Percentiles rank a stretch among this genome's conserved stretches.
These are phyloP conservation scores for Hipposideros armiger DNA, from an alignment of 2,113 vertebrate genomes.

Conservation along the genomic window DNA sequence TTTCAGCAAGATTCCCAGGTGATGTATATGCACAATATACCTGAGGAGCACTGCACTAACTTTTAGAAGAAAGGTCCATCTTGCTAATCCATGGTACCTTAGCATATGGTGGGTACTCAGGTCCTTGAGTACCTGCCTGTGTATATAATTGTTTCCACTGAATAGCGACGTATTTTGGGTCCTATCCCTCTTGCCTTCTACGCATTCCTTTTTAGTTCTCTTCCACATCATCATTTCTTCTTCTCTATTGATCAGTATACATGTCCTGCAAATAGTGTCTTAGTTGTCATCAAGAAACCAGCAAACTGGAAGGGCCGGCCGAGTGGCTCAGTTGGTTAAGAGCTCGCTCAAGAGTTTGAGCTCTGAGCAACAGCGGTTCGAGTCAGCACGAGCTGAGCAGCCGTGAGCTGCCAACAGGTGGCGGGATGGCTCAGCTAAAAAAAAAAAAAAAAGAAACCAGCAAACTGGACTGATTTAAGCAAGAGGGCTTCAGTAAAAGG, in stretches of 20 bases:
- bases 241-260: background rate
- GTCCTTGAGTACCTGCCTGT: background rate
- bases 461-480: background rate
- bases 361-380: too few relatives aligned
- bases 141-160: background rate
- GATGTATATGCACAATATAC: background rate
- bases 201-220: background rate
- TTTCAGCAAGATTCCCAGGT: background rate
- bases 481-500: background rate
- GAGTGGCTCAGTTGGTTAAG: too few relatives aligned
- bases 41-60: background rate
- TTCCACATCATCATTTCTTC: background rate
- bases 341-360: too few relatives aligned
- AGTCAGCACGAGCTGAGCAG: too few relatives aligned
- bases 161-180: background rate
- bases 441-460: background rate
- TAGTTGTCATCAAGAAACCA: background rate
- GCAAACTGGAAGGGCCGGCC: background rate
- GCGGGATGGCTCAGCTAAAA: too few relatives aligned
- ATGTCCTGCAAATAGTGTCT: slow-evolving; percentile 6
- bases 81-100: background rate
- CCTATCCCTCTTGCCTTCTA: background rate
- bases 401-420: too few relatives aligned
- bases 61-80: background rate
- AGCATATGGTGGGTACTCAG: background rate